Evolutionary conservation across 2,797 vertebrate species (phyloP).

Genomic region (Gallinago solitaria): DNA sequence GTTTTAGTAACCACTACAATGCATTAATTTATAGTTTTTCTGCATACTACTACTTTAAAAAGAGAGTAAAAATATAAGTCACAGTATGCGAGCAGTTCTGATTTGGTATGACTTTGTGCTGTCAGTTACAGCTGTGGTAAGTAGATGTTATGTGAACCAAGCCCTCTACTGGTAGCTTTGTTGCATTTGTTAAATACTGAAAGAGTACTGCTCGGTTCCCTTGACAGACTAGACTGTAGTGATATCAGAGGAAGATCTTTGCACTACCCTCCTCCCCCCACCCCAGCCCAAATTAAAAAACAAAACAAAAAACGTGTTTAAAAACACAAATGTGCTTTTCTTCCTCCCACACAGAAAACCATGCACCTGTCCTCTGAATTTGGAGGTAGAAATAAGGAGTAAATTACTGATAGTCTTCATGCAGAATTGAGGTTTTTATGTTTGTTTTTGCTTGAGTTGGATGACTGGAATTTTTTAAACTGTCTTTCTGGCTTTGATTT

Average conservation of each 20-base stretch:
- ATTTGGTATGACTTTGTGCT: background rate
- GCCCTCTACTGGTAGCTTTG: constrained; percentile 35
- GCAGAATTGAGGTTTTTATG: background rate
- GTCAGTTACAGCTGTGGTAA: background rate
- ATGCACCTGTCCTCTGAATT: background rate
- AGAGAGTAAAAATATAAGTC: background rate
- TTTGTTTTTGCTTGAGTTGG: background rate
- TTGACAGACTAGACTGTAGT: background rate
- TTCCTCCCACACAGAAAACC: background rate
- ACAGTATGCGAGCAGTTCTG: background rate
- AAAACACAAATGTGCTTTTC: background rate
- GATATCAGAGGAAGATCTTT: background rate
- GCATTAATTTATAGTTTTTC: background rate
- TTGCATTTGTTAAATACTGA: background rate
- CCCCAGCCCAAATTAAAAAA: background rate
- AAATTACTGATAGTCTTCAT: background rate
- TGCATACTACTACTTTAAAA: too few species aligned
- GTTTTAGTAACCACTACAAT: background rate
- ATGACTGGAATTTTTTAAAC: background rate
- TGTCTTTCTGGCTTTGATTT: background rate
- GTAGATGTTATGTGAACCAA: background rate
- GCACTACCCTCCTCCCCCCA: rapidly evolving
- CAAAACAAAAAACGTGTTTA: background rate
- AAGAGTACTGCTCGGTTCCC: background rate
- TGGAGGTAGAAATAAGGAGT: background rate